Evolutionary conservation across 2,113 vertebrate genomes (phyloP).

Genomic region (Vulpes lagopus): DNA sequence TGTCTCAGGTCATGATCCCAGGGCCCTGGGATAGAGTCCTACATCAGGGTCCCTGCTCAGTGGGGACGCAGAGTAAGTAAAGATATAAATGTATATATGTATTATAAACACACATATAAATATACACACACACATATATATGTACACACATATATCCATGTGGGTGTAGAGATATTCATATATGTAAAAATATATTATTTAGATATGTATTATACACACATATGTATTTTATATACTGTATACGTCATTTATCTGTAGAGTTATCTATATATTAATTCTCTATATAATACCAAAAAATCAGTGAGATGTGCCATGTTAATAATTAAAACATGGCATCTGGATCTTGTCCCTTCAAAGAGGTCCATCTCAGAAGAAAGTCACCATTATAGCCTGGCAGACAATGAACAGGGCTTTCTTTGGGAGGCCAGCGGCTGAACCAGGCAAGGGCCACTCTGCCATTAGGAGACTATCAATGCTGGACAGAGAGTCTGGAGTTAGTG

Average conservation of each 20-base stretch:
- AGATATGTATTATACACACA: neutral
- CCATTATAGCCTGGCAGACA: neutral
- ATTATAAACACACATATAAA: neutral
- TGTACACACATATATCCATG: neutral
- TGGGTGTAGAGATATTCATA: neutral
- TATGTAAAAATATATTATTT: neutral
- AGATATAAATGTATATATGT: neutral
- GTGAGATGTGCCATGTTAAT: neutral
- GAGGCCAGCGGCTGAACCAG: neutral
- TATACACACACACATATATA: neutral
- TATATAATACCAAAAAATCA: neutral
- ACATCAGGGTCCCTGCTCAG: neutral
- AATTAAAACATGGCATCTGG: neutral
- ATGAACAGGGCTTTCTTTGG: neutral
- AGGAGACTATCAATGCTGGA: neutral
- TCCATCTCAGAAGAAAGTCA: neutral
- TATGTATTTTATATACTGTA: neutral
- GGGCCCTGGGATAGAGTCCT: neutral
- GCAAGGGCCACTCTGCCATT: neutral
- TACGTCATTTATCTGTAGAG: neutral
- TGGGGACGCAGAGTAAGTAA: neutral
- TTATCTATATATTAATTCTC: neutral
- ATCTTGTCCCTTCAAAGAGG: neutral
- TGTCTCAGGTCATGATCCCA: neutral
- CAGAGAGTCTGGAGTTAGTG: constrained; percentile 41